These are phyloP conservation scores for Orthosia incerta DNA, from an alignment of 2,888 invertebrate species.

Conservation along the genomic window DNA sequence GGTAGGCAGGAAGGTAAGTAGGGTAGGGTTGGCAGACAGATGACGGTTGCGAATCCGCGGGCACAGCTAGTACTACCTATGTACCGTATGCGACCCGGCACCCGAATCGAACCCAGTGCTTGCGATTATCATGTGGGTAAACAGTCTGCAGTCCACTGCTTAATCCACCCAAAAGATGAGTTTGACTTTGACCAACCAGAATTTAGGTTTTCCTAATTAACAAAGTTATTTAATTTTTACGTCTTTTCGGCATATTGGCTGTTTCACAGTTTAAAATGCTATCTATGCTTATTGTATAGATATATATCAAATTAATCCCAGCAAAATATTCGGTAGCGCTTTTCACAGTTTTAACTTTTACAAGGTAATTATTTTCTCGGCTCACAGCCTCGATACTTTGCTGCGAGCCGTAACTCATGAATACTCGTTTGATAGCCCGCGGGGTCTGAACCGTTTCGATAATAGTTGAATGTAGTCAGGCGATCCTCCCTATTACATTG, in stretches of 20 bases:
- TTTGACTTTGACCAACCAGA: not conserved
- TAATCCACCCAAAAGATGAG: not conserved
- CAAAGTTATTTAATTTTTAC: slow-evolving; percentile 1
- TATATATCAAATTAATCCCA: too few species aligned
- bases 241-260: too few species aligned
- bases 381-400: slow-evolving; percentile 11
- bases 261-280: too few species aligned
- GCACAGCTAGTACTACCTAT: too few species aligned
- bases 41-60: too few species aligned
- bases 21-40: too few species aligned
- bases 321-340: not conserved
- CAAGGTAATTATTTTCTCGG: slow-evolving; percentile 13
- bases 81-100: too few species aligned
- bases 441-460: not conserved
- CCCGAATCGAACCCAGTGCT: too few species aligned
- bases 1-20: too few species aligned
- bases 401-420: not conserved
- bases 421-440: slow-evolving; percentile 3
- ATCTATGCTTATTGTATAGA: too few species aligned
- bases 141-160: too few species aligned
- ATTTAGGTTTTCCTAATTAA: not conserved
- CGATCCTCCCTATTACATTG: not conserved
- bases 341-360: not conserved
- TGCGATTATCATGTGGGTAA: too few species aligned
- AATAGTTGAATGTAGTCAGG: not conserved